Evolutionary conservation across 2,888 invertebrate genomes (phyloP), one percentile per base, ranked within the genome.

Genomic region (Brachyopa scutellaris): DNA sequence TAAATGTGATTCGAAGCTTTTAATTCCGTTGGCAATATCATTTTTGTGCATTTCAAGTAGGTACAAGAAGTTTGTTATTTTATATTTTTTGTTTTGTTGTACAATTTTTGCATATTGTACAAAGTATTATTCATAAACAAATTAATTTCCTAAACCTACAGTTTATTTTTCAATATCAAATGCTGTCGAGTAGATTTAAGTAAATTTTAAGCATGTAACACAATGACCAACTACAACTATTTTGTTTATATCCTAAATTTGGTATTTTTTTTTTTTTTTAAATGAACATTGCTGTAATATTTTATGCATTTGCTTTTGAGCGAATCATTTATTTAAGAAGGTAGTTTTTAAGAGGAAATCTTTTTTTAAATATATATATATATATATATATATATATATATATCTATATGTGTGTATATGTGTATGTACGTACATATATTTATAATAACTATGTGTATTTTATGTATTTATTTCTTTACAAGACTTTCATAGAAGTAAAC

Each of bases 391-490:
- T n/a, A n/a, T n/a, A n/a, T n/a, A n/a, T n/a, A n/a, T n/a, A n/a
- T n/a, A n/a, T n/a, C n/a, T n/a, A n/a, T n/a, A n/a, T n/a, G n/a
- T n/a, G n/a, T n/a, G n/a, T n/a, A n/a, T n/a, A n/a, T n/a, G n/a
- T n/a, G n/a, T n/a, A n/a, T n/a, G n/a, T n/a, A n/a, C n/a, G n/a
- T n/a, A n/a, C n/a, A n/a, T 64, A 51, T 73, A 73, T 64, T 64
- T 73, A 45, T 64, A 9, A 17, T 26, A 26, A 5, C 3, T 5
- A 64, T 77, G 70, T 76, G 76, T 82, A 66, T 67, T 55, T 38
- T 70, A 82, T 82, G 72, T 66, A 82, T 77, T 82, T 82, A 82
- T 82, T 82, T 82, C 82, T 77, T 77, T 77, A 82, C 70, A 72
- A 82, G 55, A 82, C 82, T 77, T 72, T 70, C 70, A 61, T 66